phyloP scores from a whole-genome alignment of 2,797 vertebrate species.

The Poecile montanus region DNA sequence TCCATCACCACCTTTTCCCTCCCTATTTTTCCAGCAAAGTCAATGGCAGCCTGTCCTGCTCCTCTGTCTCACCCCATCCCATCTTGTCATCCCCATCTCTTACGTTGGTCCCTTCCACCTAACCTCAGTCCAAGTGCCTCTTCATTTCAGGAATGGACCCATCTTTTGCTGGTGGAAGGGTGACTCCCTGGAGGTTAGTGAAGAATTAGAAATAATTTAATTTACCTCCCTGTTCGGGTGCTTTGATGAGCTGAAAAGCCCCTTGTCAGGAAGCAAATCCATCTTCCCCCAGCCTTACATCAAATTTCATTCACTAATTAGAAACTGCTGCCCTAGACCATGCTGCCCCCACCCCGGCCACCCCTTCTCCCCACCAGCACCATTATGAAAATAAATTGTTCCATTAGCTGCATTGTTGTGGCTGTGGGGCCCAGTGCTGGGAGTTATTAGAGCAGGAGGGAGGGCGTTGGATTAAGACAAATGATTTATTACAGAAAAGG shows the following conservation, averaged over 20 bases:
- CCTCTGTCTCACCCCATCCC: background rate
- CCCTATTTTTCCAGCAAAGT: background rate
- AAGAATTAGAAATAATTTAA: constrained; percentile 83
- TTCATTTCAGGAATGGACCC: constrained; percentile 31
- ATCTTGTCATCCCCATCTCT: background rate
- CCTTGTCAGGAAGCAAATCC: constrained; percentile 80
- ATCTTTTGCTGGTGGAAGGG: constrained; percentile 56
- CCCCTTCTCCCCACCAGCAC: constrained; percentile 64
- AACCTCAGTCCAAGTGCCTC: constrained; percentile 6
- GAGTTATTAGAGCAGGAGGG: constrained; percentile 81
- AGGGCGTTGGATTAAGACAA: constrained; percentile 75
- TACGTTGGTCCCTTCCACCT: background rate
- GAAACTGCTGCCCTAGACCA: constrained; percentile 67
- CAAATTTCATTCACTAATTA: constrained; percentile 86
- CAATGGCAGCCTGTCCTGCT: background rate
- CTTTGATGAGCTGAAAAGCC: constrained; percentile 78
- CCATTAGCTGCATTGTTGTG: constrained; percentile 81
- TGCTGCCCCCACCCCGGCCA: constrained; percentile 7
- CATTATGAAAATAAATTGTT: constrained; percentile 84
- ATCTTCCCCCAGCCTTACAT: constrained; percentile 79
- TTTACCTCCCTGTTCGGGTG: constrained; percentile 75
- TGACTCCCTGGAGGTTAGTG: constrained; percentile 75
- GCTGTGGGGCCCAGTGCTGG: constrained; percentile 72
- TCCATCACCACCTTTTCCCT: background rate
- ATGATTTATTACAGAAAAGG: constrained; percentile 81